These are phyloP conservation scores for Lydus trimaculatus DNA, from an alignment of 2,888 invertebrate species.

Conservation along the genomic window DNA sequence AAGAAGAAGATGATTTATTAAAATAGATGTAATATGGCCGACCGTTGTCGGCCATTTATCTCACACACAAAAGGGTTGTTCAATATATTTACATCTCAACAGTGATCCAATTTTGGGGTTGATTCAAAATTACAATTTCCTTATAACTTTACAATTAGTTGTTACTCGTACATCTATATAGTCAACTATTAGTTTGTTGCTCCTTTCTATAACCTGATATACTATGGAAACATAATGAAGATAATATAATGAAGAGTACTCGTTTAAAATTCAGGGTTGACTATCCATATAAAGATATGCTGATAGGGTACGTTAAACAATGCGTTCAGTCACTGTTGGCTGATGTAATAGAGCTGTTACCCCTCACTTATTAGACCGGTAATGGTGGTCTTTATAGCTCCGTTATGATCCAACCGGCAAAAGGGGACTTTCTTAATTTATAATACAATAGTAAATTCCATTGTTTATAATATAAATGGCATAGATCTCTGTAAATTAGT, in stretches of 20 bases:
- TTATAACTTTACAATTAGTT: not conserved
- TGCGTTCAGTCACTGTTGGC: slow-evolving; percentile 47
- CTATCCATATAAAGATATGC: slow-evolving; percentile 44
- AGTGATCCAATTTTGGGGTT: not conserved
- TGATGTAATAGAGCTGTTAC: slow-evolving; percentile 53
- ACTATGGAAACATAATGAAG: not conserved
- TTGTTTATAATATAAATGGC: not conserved
- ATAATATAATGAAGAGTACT: slow-evolving; percentile 5
- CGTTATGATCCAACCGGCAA: slow-evolving; percentile 41
- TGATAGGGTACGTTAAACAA: slow-evolving; percentile 48
- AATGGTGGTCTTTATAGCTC: slow-evolving; percentile 56
- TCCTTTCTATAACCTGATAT: too few relatives aligned
- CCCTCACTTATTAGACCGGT: slow-evolving; percentile 55
- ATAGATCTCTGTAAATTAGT: slow-evolving; percentile 51
- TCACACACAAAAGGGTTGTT: not conserved
- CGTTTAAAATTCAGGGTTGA: not conserved
- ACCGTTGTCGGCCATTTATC: not conserved
- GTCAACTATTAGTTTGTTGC: not conserved
- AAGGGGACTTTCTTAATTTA: slow-evolving; percentile 53
- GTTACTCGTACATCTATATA: too few relatives aligned
- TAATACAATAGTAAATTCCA: slow-evolving; percentile 29
- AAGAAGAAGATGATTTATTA: not conserved
- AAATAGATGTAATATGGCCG: not conserved
- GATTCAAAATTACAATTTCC: too few relatives aligned
- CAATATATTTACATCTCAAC: not conserved